phyloP scores from a whole-genome alignment of 2,113 vertebrate genomes.

The Chaetura pelagica region DNA sequence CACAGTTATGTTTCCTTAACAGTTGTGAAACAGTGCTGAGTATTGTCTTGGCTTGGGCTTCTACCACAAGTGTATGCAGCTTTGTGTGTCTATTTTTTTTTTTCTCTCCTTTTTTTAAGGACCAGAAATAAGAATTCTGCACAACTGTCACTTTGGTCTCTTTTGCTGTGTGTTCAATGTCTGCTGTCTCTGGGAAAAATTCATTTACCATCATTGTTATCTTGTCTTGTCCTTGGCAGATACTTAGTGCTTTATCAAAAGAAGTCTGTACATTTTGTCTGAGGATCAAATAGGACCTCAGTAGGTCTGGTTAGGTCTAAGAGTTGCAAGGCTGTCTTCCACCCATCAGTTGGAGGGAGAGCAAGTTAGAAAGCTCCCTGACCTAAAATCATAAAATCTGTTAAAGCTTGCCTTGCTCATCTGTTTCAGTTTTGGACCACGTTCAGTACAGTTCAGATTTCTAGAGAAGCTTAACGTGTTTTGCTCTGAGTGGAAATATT shows the following conservation, averaged over 20 bases:
- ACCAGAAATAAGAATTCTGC: too few species aligned
- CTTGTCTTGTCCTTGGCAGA: accelerated
- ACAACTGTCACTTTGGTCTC: background rate
- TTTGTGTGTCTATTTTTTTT: accelerated
- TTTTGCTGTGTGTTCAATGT: accelerated
- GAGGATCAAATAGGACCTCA: too few species aligned
- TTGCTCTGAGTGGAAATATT: background rate
- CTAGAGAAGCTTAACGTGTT: background rate
- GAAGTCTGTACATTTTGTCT: background rate
- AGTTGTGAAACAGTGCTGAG: background rate
- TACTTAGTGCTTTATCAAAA: background rate
- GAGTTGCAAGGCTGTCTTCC: background rate
- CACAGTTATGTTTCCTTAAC: accelerated
- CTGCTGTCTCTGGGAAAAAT: background rate
- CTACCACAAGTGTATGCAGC: background rate
- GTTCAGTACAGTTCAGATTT: too few species aligned
- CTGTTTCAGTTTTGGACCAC: accelerated
- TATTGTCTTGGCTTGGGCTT: background rate
- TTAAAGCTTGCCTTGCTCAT: background rate
- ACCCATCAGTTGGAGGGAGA: accelerated
- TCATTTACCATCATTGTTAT: accelerated
- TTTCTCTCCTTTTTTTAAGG: background rate
- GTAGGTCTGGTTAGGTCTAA: background rate
- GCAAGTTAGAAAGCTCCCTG: background rate
- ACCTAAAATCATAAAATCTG: accelerated